phyloP scores from a whole-genome alignment of 2,113 vertebrate genomes.

The Sylvietta virens region DNA sequence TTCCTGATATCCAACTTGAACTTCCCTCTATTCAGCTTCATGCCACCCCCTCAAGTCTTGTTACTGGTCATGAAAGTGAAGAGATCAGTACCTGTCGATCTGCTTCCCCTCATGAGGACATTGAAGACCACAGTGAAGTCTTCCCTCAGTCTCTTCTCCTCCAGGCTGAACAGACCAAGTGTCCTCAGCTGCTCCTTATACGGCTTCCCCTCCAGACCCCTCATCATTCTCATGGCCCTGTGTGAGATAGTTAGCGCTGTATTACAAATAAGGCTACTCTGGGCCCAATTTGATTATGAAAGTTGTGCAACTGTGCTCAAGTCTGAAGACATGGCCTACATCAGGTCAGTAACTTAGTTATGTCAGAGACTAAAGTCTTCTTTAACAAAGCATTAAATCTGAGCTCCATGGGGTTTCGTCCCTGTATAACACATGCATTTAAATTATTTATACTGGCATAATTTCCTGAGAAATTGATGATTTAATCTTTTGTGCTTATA shows the following conservation, averaged over 20 bases:
- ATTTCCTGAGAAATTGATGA: not conserved
- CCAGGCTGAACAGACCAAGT: not conserved
- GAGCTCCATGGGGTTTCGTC: not conserved
- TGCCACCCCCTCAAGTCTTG: not conserved
- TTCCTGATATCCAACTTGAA: not conserved
- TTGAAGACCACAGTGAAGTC: not conserved
- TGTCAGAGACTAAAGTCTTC: not conserved
- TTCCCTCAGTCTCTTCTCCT: not conserved
- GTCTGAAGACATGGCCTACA: not conserved
- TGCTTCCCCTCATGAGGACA: fast-evolving
- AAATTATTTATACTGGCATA: not conserved
- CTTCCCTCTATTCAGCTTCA: not conserved
- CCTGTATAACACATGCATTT: not conserved
- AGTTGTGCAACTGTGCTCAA: not conserved
- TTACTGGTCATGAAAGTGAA: not conserved
- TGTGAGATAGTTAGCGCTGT: not conserved
- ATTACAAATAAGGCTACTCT: not conserved
- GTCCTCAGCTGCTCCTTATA: not conserved
- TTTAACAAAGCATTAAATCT: not conserved
- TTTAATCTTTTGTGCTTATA: not conserved
- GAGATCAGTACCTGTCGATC: not conserved
- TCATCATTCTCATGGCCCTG: not conserved
- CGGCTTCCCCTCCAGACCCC: not conserved
- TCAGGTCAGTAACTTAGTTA: fast-evolving
- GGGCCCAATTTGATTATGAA: not conserved